phyloP scores from a whole-genome alignment of 2,113 vertebrate species.

The Gallinago jamesoni region DNA sequence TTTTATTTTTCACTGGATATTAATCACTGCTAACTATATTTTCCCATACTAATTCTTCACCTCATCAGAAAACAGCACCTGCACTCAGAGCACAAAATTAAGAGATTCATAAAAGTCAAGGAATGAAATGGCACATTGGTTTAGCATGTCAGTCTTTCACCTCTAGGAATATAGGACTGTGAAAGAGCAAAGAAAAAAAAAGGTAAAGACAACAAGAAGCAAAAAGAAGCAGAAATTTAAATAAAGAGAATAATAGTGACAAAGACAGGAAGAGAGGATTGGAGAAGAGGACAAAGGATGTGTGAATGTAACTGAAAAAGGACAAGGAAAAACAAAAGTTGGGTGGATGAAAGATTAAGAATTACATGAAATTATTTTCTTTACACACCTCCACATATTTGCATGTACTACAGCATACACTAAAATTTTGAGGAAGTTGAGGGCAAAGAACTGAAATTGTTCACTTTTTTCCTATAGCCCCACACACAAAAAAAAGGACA shows the following conservation, averaged over 20 bases:
- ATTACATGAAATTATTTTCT: neutral
- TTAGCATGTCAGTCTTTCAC: neutral
- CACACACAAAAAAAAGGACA: conserved; percentile 5
- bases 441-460: neutral
- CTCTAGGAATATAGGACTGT: neutral
- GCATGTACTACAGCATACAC: neutral
- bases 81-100: conserved; percentile 28
- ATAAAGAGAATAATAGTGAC: neutral
- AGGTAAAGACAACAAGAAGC: neutral
- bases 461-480: neutral
- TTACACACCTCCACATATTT: neutral
- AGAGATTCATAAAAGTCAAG: conserved; percentile 44
- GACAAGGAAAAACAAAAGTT: neutral
- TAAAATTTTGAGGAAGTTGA: neutral
- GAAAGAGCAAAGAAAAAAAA: neutral
- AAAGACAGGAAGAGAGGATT: neutral
- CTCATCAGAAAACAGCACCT: conserved; percentile 55
- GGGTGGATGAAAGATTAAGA: neutral
- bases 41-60: conserved; percentile 13
- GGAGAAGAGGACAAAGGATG: neutral
- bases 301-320: neutral
- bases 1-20: conserved; percentile 65
- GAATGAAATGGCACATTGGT: conserved; percentile 43
- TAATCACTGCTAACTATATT: conserved; percentile 58
- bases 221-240: neutral